A percentile compares a stretch with the other conserved stretches of the same genome.
Conservation (phyloP, 2,888 invertebrate genomes). For the Papilio gigon region DNA sequence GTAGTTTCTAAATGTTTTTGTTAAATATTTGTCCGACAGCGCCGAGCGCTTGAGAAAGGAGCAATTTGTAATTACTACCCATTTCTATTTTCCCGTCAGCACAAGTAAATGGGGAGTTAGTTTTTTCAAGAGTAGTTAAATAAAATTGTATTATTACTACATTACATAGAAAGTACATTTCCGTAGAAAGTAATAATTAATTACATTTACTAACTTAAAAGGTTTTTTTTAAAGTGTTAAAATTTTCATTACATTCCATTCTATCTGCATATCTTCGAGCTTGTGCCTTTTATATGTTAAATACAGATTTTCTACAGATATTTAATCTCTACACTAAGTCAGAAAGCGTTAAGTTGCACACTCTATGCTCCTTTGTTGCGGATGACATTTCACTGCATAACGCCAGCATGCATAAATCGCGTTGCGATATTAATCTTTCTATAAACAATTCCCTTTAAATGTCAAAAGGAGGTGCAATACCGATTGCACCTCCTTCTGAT, state of each 20-base stretch:
- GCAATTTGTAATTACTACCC: constrained; percentile 29
- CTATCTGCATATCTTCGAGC: too few species aligned
- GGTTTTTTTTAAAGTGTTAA: too few species aligned
- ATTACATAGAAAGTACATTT: neutral
- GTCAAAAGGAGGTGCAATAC: neutral
- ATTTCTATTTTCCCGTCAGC: constrained; percentile 16
- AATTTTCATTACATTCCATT: too few species aligned
- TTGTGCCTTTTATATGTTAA: too few species aligned
- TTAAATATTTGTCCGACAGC: constrained; percentile 19
- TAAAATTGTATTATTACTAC: neutral
- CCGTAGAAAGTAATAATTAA: too few species aligned
- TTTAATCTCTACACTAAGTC: neutral
- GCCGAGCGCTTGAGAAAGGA: constrained; percentile 12
- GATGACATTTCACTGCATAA: constrained; percentile 2
- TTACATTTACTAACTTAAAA: too few species aligned
- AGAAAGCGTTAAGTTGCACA: constrained; percentile 8
- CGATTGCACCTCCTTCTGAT: too few species aligned
- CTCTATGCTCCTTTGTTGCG: constrained; percentile 6
- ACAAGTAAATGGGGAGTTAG: neutral
- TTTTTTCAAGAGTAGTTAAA: neutral
- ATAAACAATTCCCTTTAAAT: constrained; percentile 20
- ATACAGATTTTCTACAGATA: too few species aligned
- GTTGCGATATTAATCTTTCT: constrained; percentile 2
- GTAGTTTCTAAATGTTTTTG: constrained; percentile 14
- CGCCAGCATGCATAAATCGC: constrained; percentile 6